Evolutionary conservation across 2,888 invertebrate genomes (phyloP), one percentile per base, ranked within the genome.

Genomic region (Amphipoea lucens): DNA sequence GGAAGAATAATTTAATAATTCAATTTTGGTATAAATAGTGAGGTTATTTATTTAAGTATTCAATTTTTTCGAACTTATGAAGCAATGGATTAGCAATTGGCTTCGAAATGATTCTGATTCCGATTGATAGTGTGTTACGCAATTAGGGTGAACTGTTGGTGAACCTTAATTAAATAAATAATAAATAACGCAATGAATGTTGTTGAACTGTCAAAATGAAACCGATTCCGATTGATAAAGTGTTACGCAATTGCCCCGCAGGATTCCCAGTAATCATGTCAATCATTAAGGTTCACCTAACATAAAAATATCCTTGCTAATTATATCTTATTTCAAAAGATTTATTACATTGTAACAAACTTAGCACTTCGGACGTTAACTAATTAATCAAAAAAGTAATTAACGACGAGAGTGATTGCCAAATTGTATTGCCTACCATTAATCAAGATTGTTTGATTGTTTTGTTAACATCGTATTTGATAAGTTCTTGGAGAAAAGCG

Each of bases 301-400:
- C 2, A 60, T 40, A 6, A 54, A 54, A 72, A 68, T 57, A 71
- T 79, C 60, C 48, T 68, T 29, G 4, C 9, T 17, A 48, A 74
- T 74, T 62, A 63, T 36, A 42, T 45, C 65, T n/a, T 17, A 63
- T 45, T 63, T 60, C 5, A 48, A 14, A 79, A 71, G n/a, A 71
- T 74, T 54, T 57, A 83, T 79, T 20, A 73, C 78, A 66, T 70
- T 36, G 6, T 29, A 63, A 83, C 79, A 79, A 83, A 71, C 66
- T 83, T 66, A 51, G 29, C 71, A 40, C 65, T 84, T 54, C 36
- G 48, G 45, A n/a, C 60, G 60, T 57, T 20, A 70, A 79, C 12
- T 76, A 68, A 84, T 82, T 66, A 85, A 82, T 72, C 51, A 81
- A 74, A 67, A 65, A 66, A 73, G 40, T 82, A 51, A 84, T 84